phyloP scores from a whole-genome alignment of 1,140 invertebrate species.

The Eumeta japonica region DNA sequence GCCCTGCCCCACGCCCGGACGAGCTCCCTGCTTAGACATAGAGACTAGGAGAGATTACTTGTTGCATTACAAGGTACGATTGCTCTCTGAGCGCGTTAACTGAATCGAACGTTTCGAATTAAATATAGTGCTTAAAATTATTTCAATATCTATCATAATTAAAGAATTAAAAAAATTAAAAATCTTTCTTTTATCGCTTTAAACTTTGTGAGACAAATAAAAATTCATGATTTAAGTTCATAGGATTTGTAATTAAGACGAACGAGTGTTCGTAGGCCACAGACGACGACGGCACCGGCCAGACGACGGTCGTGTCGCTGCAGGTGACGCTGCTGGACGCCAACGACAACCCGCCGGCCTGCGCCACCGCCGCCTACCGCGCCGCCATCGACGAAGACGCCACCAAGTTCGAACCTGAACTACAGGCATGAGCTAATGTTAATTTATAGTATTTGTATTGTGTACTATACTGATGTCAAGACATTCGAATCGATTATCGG shows the following conservation, averaged over 20 bases:
- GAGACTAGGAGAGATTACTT: constrained; percentile 82
- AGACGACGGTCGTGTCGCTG: constrained; percentile 73
- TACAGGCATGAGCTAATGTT: constrained; percentile 27
- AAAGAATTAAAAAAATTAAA: too few relatives aligned
- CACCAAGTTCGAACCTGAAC: constrained; percentile 74
- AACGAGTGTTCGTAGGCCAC: constrained; percentile 64
- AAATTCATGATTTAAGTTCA: background rate
- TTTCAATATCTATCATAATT: too few relatives aligned
- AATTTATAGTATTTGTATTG: background rate
- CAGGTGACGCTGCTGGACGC: constrained; percentile 77
- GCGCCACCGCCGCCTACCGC: constrained; percentile 70
- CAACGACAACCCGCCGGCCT: constrained; percentile 84
- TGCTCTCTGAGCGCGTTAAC: too few relatives aligned
- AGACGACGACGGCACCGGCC: constrained; percentile 78
- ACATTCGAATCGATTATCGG: too few relatives aligned
- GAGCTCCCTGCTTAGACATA: constrained; percentile 77
- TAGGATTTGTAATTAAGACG: background rate
- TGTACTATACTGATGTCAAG: too few relatives aligned
- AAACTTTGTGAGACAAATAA: too few relatives aligned
- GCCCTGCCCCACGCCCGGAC: constrained; percentile 66
- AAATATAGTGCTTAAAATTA: too few relatives aligned
- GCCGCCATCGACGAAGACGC: constrained; percentile 83
- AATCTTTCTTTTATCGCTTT: too few relatives aligned
- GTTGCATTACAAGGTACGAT: constrained; percentile 75
- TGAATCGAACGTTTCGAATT: too few relatives aligned